Evolutionary conservation across 1,140 invertebrate genomes (phyloP).

Genomic region (Leptinotarsa lineolata): DNA sequence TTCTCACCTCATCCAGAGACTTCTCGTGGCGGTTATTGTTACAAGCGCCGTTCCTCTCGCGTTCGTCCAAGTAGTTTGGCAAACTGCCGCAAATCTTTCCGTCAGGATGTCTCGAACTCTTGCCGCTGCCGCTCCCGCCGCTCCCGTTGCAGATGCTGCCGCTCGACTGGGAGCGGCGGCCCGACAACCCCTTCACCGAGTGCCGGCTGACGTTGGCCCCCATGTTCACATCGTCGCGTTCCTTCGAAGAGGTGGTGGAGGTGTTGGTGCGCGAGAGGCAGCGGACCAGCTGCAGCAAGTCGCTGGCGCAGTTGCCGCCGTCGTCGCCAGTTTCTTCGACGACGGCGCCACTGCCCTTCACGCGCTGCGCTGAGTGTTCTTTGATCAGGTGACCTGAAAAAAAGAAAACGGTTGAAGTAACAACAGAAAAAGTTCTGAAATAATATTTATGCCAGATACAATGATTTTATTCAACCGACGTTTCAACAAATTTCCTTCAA

Average conservation of each 20-base stretch:
- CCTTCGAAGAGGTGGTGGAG: slow-evolving; percentile 31
- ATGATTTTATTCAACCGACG: too few species aligned
- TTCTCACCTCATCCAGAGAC: slow-evolving; percentile 62
- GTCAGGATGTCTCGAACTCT: slow-evolving; percentile 39
- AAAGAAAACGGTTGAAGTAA: background rate
- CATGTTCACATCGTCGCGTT: slow-evolving; percentile 58
- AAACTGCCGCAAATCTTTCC: slow-evolving; percentile 65
- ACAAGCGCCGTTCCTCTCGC: slow-evolving; percentile 59
- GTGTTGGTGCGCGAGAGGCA: slow-evolving; percentile 34
- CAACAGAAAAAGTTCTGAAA: too few species aligned
- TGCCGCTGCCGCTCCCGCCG: slow-evolving; percentile 62
- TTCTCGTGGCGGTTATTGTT: slow-evolving; percentile 68
- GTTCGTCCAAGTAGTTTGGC: slow-evolving; percentile 73
- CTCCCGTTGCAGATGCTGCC: slow-evolving; percentile 61
- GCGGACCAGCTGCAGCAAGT: slow-evolving; percentile 42
- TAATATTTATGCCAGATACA: too few species aligned
- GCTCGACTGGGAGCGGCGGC: slow-evolving; percentile 71
- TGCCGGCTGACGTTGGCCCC: slow-evolving; percentile 75
- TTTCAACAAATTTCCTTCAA: too few species aligned
- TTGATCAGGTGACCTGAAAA: slow-evolving; percentile 36
- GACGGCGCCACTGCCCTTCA: slow-evolving; percentile 9
- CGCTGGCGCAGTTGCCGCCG: slow-evolving; percentile 32
- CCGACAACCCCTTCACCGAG: slow-evolving; percentile 68
- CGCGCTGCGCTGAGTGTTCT: slow-evolving; percentile 19
- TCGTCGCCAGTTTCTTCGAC: slow-evolving; percentile 22